phyloP scores from a whole-genome alignment of 2,888 invertebrate genomes.

The Xylota sylvarum region DNA sequence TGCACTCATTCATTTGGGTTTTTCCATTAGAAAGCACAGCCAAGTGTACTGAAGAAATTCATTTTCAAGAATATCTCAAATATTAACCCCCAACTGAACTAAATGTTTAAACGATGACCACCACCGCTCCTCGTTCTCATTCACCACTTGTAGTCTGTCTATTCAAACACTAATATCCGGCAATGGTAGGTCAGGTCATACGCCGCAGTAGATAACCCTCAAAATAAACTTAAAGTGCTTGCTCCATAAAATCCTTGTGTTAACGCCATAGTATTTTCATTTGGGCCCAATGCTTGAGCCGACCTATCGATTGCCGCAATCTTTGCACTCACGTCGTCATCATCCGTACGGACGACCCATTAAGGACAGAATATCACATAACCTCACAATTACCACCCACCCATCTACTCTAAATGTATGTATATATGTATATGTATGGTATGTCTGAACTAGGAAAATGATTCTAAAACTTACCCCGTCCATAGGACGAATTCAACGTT shows the following conservation, averaged over 20 bases:
- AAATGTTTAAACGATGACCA: conserved; percentile 43
- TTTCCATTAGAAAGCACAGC: conserved; percentile 16
- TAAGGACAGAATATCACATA: conserved; percentile 50
- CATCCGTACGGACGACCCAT: conserved; percentile 19
- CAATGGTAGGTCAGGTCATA: conserved; percentile 24
- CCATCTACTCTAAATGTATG: background rate
- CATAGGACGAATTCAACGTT: conserved; percentile 97
- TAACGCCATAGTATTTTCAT: conserved; percentile 1
- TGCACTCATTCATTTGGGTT: background rate
- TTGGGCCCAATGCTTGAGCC: background rate
- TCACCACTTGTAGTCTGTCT: background rate
- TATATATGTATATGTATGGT: background rate
- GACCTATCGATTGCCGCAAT: conserved; percentile 51
- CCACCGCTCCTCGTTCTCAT: background rate
- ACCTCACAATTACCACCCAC: conserved; percentile 7
- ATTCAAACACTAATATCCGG: conserved; percentile 48
- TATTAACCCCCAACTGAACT: conserved; percentile 3
- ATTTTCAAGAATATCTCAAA: conserved; percentile 51
- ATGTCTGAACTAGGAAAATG: conserved; percentile 40
- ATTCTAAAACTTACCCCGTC: conserved; percentile 91
- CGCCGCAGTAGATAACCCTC: conserved; percentile 6
- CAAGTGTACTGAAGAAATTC: conserved; percentile 4
- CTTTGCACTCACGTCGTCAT: conserved; percentile 6
- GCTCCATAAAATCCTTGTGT: conserved; percentile 49
- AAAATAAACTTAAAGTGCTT: conserved; percentile 41